Conservation (phyloP, 1,140 invertebrate species). For the Eufriesea mexicana region DNA sequence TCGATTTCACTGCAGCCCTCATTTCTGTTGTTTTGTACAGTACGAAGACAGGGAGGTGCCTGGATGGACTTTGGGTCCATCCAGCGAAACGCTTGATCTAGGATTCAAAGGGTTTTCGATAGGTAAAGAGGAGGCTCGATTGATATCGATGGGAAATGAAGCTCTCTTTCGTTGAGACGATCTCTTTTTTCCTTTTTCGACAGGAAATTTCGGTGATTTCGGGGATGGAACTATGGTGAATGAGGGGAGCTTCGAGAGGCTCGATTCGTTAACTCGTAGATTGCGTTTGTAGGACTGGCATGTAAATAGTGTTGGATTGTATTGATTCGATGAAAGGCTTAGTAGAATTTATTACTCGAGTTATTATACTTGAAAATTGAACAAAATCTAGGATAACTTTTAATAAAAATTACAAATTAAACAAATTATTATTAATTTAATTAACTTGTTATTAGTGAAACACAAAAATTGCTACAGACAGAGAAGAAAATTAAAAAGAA, state of each 20-base stretch:
- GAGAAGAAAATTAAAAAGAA: no score
- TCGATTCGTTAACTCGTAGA: background rate
- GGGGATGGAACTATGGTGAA: background rate
- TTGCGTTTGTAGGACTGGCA: background rate
- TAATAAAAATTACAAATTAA: no score
- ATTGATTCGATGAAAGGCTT: background rate
- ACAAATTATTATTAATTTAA: no score
- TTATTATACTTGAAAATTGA: no score
- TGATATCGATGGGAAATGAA: background rate
- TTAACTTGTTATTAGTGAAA: no score
- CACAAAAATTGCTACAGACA: no score
- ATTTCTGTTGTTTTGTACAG: background rate
- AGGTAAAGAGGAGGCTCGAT: background rate
- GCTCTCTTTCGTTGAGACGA: background rate
- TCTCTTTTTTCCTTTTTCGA: background rate
- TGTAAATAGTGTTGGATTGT: background rate
- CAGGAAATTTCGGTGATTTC: background rate
- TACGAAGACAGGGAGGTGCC: background rate
- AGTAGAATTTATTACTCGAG: no score
- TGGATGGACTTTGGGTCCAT: background rate
- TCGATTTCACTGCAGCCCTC: background rate
- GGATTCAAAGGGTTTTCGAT: slow-evolving; percentile 3
- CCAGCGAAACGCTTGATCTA: background rate
- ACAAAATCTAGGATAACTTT: no score
- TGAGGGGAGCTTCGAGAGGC: background rate